A percentile compares a stretch with the other conserved stretches of the same genome.
Conservation (phyloP, 1,140 invertebrate genomes). For the Littorina saxatilis region DNA sequence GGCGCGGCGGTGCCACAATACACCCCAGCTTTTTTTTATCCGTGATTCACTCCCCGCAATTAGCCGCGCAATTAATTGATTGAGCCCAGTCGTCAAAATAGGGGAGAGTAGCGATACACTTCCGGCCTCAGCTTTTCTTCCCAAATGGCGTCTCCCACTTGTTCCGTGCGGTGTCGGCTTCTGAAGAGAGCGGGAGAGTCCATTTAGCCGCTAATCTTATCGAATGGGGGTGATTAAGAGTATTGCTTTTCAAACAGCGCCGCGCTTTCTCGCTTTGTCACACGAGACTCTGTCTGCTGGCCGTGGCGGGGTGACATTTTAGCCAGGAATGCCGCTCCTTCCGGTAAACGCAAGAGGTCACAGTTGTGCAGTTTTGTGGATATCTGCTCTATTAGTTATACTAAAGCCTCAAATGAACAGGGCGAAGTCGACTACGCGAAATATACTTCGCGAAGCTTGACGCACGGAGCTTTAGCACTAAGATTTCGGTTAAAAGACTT, state of each 20-base stretch:
- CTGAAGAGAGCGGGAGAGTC: background rate
- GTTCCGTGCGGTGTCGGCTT: background rate
- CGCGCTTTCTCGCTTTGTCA: constrained; percentile 23
- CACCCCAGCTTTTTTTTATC: background rate
- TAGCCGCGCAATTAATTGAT: constrained; percentile 38
- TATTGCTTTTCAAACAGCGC: constrained; percentile 32
- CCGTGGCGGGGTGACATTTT: constrained; percentile 17
- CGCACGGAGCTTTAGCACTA: too few species aligned
- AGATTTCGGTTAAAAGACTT: too few species aligned
- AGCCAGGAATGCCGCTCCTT: too few species aligned
- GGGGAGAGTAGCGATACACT: constrained; percentile 13
- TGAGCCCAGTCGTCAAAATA: constrained; percentile 24
- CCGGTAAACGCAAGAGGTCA: too few species aligned
- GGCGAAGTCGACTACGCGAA: too few species aligned
- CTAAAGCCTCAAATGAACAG: too few species aligned
- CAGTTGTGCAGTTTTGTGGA: too few species aligned
- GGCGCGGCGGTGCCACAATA: background rate
- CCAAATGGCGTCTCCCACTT: background rate
- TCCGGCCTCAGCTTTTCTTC: background rate
- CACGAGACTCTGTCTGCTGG: constrained; percentile 25
- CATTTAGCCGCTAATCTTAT: constrained; percentile 18
- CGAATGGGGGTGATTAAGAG: constrained; percentile 20
- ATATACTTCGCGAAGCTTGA: too few species aligned
- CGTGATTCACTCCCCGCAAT: constrained; percentile 36
- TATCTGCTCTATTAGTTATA: too few species aligned